Evolutionary conservation across 2,888 invertebrate genomes (phyloP).

Genomic region (Tenthredo notha): DNA sequence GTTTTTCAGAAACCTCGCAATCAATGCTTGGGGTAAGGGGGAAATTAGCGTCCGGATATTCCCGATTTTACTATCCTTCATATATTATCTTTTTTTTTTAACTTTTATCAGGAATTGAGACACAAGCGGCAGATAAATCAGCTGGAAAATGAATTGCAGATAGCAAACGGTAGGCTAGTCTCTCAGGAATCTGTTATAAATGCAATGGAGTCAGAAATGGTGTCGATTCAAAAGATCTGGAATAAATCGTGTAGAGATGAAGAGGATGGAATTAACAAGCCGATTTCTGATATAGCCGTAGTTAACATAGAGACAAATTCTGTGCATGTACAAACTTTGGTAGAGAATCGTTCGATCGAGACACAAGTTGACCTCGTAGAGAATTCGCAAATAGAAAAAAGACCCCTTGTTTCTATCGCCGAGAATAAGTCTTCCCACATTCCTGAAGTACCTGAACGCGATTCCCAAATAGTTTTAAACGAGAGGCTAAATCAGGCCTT

Average conservation of each 20-base stretch:
- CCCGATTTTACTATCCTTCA: neutral
- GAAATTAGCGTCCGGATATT: neutral
- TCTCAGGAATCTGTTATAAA: slow-evolving; percentile 67
- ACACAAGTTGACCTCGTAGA: slow-evolving; percentile 62
- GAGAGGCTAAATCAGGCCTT: slow-evolving; percentile 77
- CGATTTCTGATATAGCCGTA: neutral
- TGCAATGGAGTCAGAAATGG: slow-evolving; percentile 69
- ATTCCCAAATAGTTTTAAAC: slow-evolving; percentile 57
- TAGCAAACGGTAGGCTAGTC: slow-evolving; percentile 61
- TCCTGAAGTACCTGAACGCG: slow-evolving; percentile 6
- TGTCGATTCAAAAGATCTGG: slow-evolving; percentile 70
- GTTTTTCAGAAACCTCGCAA: slow-evolving; percentile 70
- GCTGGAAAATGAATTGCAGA: slow-evolving; percentile 69
- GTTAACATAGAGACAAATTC: slow-evolving; percentile 58
- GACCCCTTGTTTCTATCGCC: neutral
- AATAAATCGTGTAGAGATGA: slow-evolving; percentile 57
- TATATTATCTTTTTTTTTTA: neutral
- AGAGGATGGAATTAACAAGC: slow-evolving; percentile 17
- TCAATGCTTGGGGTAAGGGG: slow-evolving; percentile 66
- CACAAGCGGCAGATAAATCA: slow-evolving; percentile 68
- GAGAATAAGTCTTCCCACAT: neutral
- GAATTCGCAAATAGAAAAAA: neutral
- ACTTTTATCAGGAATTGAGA: slow-evolving; percentile 67
- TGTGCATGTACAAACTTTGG: slow-evolving; percentile 59
- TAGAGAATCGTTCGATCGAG: slow-evolving; percentile 59